These are phyloP conservation scores for Athalia cordata DNA, from an alignment of 2,888 invertebrate genomes.

Conservation along the genomic window DNA sequence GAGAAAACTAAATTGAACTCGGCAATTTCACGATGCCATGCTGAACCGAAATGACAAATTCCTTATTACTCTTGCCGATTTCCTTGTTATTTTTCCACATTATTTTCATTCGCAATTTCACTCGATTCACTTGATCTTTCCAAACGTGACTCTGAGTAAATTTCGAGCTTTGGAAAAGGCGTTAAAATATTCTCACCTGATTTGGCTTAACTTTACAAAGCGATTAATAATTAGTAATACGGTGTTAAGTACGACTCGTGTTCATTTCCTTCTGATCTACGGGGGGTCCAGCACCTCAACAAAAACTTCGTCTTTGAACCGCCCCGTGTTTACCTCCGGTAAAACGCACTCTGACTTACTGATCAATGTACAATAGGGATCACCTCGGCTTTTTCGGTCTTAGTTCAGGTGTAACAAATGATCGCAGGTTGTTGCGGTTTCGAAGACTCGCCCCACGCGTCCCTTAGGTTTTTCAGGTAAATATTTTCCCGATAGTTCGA, in stretches of 20 bases:
- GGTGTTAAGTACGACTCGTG: constrained; percentile 45
- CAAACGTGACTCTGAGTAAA: constrained; percentile 10
- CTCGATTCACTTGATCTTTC: too few relatives aligned
- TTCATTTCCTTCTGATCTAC: constrained; percentile 21
- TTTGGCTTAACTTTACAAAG: constrained; percentile 51
- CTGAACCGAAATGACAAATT: not conserved
- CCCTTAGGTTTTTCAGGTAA: too few relatives aligned
- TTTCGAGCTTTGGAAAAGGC: not conserved
- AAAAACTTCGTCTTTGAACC: constrained; percentile 43
- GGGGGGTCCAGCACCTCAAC: constrained; percentile 23
- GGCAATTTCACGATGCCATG: constrained; percentile 11
- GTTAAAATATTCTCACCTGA: constrained; percentile 13
- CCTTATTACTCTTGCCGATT: too few relatives aligned
- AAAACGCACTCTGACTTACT: constrained; percentile 35
- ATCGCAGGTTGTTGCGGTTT: not conserved
- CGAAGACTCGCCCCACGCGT: constrained; percentile 11
- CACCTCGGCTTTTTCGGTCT: not conserved
- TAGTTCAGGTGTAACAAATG: constrained; percentile 20
- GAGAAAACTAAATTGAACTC: constrained; percentile 17
- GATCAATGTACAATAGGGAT: constrained; percentile 39
- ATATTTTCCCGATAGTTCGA: too few relatives aligned
- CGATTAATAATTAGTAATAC: constrained; percentile 59
- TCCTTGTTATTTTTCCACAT: too few relatives aligned
- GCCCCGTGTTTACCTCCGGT: constrained; percentile 56
- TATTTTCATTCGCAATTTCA: too few relatives aligned